Percentiles rank a stretch among this genome's conserved stretches.
Evolutionary conservation across 2,113 vertebrate species (phyloP).

Genomic region (Crypturellus undulatus): DNA sequence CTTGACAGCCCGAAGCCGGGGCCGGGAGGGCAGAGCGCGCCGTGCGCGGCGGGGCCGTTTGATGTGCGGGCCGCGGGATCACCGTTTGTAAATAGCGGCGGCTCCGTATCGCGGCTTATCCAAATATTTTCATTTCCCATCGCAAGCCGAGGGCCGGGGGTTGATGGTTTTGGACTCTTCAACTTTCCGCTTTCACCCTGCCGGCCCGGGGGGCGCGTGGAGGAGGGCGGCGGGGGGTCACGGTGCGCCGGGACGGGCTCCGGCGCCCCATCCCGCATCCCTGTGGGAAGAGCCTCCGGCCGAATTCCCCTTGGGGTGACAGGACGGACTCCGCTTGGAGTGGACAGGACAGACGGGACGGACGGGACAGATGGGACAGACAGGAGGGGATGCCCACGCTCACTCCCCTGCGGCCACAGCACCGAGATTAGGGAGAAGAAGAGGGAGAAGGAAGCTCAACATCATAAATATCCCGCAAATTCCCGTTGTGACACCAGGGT

Average conservation of each 20-base stretch:
- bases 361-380: too few species aligned
- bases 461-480: conserved; percentile 44
- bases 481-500: neutral
- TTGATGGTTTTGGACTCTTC: conserved; percentile 77
- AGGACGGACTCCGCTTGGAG: too few species aligned
- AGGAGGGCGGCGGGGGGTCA: neutral
- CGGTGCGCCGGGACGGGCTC: neutral
- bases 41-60: conserved; percentile 72
- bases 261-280: neutral
- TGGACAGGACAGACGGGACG: fast-evolving
- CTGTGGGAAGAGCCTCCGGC: neutral
- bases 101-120: conserved; percentile 78
- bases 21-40: conserved; percentile 63
- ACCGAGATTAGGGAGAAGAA: neutral
- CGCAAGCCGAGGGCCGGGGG: conserved; percentile 67
- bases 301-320: neutral
- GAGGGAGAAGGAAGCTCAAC: neutral
- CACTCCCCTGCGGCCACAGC: neutral
- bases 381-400: fast-evolving
- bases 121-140: conserved; percentile 86
- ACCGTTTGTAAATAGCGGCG: conserved; percentile 81
- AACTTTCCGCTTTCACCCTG: conserved; percentile 74
- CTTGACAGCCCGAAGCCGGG: conserved; percentile 77
- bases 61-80: conserved; percentile 72
- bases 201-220: neutral